A percentile compares a stretch with the other conserved stretches of the same genome.
Conservation (phyloP, 1,140 invertebrate species). For the Listronotus oregonensis region DNA sequence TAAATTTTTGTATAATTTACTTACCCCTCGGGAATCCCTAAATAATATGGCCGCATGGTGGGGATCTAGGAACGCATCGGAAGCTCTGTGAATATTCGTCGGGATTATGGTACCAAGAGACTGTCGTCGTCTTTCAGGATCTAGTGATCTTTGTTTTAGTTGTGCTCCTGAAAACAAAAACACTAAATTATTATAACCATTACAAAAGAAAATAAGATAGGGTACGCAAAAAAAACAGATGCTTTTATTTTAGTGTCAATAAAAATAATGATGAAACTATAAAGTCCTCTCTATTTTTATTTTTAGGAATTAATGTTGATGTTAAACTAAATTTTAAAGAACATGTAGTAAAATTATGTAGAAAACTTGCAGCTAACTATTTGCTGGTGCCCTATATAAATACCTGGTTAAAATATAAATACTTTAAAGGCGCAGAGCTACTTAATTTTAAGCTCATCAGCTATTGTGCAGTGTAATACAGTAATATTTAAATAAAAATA, state of each 20-base stretch:
- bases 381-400: no score
- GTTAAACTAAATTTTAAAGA: no score
- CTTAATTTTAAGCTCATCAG: no score
- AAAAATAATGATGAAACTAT: neutral
- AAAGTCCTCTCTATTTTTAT: neutral
- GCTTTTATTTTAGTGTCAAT: neutral
- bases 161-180: conserved; percentile 66
- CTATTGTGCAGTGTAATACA: no score
- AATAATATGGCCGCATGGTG: conserved; percentile 87
- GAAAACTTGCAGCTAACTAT: no score
- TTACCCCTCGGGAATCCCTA: conserved; percentile 86
- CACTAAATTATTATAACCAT: no score
- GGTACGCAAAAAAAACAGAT: neutral
- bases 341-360: no score
- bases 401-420: no score
- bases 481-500: no score
- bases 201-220: neutral
- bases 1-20: no score
- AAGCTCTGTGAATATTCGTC: conserved; percentile 63
- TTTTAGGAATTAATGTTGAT: no score
- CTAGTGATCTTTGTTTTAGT: conserved; percentile 72
- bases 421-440: no score
- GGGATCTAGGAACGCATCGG: conserved; percentile 76
- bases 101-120: conserved; percentile 69
- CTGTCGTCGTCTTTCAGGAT: conserved; percentile 70